Percentiles rank a stretch among this genome's conserved stretches.
phyloP scores from a whole-genome alignment of 2,113 vertebrate genomes.

The Astatotilapia flaviijosephi region DNA sequence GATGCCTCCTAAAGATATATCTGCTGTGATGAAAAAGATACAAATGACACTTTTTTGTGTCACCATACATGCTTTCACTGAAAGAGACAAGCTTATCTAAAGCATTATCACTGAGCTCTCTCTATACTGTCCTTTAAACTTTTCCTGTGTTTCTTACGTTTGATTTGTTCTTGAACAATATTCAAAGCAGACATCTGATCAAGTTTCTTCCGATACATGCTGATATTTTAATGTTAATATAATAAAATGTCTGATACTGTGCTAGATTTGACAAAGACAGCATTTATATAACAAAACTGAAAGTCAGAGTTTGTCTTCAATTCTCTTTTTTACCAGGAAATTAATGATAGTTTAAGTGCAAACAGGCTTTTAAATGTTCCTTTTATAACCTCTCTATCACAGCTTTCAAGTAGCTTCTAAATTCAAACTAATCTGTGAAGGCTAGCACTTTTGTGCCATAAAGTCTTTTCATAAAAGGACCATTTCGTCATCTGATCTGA shows the following conservation, averaged over 20 bases:
- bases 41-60: neutral
- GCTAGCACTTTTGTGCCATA: neutral
- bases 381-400: neutral
- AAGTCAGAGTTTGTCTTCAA: neutral
- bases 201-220: neutral
- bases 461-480: neutral
- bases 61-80: neutral
- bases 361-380: neutral
- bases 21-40: slow-evolving; percentile 9
- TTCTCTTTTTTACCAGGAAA: neutral
- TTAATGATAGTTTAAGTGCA: neutral
- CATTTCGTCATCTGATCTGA: slow-evolving; percentile 10
- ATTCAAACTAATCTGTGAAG: neutral
- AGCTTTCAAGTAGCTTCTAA: neutral
- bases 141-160: neutral
- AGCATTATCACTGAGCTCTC: neutral
- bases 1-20: neutral
- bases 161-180: neutral
- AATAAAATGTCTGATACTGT: neutral
- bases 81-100: slow-evolving; percentile 3
- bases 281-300: neutral
- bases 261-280: neutral
- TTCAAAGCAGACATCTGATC: neutral
- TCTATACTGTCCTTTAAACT: neutral
- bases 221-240: neutral